These are phyloP conservation scores for Turnix velox DNA, from an alignment of 2,113 vertebrate species.

Conservation along the genomic window DNA sequence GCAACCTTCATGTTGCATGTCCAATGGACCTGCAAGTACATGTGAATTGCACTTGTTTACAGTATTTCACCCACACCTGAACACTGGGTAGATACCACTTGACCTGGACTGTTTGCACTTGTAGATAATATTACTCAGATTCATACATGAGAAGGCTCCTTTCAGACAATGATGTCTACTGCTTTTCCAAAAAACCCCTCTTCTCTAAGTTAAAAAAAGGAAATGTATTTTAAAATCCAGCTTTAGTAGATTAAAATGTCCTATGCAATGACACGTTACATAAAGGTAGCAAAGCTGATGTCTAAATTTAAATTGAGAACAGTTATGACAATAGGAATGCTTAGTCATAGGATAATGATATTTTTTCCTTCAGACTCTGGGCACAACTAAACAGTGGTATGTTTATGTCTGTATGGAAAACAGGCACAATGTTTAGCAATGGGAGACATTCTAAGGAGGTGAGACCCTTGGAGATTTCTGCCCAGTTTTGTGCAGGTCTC, in stretches of 20 bases:
- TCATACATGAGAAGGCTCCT: not conserved
- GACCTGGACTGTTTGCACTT: not conserved
- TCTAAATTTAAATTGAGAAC: slow-evolving; percentile 24
- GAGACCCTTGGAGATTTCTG: not conserved
- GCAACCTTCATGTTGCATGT: not conserved
- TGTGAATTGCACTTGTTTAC: not conserved
- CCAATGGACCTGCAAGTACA: not conserved
- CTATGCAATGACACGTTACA: slow-evolving; percentile 22
- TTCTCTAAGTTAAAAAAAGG: not conserved
- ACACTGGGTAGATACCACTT: not conserved
- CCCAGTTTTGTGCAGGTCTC: not conserved
- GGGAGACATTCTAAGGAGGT: not conserved
- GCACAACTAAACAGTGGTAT: not conserved
- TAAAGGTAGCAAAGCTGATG: slow-evolving; percentile 43
- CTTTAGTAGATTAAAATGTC: not conserved
- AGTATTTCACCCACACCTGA: not conserved
- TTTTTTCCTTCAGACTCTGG: slow-evolving; percentile 44
- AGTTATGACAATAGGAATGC: slow-evolving; percentile 23
- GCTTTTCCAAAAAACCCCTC: not conserved
- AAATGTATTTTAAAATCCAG: not conserved
- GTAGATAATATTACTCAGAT: not conserved
- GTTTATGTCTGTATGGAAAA: not conserved
- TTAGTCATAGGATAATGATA: slow-evolving; percentile 35
- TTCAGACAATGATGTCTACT: not conserved
- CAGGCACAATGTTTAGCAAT: not conserved